Percentiles rank a stretch among this genome's conserved stretches.
These are phyloP conservation scores for Leucophenga montana DNA, from an alignment of 2,888 invertebrate genomes.

Conservation along the genomic window DNA sequence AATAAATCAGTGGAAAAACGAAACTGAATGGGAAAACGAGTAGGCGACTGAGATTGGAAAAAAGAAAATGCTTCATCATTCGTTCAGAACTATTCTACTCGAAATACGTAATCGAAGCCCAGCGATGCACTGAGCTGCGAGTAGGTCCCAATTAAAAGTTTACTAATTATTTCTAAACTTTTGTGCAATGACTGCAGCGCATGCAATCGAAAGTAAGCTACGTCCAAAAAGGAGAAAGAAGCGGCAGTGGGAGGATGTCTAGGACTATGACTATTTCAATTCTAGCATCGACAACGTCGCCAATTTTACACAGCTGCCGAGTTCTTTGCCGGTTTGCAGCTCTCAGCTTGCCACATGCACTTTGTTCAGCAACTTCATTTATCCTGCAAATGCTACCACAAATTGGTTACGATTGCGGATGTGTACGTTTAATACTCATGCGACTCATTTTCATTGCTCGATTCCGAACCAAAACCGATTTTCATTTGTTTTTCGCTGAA, in stretches of 20 bases:
- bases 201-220: constrained; percentile 47
- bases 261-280: too few relatives aligned
- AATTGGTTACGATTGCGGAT: constrained; percentile 49
- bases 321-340: too few relatives aligned
- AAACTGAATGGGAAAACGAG: background rate
- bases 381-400: constrained; percentile 39
- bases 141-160: constrained; percentile 65
- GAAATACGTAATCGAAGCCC: constrained; percentile 9
- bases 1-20: too few relatives aligned
- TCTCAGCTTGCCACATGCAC: background rate
- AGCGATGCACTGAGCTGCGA: constrained; percentile 22
- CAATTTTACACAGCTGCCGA: background rate
- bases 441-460: background rate
- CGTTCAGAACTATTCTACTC: background rate
- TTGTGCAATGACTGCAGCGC: constrained; percentile 59
- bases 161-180: constrained; percentile 66
- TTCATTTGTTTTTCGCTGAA: background rate
- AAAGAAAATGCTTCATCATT: background rate
- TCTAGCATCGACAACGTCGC: too few relatives aligned
- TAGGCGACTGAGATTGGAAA: background rate
- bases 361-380: constrained; percentile 10
- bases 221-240: too few relatives aligned
- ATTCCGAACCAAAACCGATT: background rate
- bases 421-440: constrained; percentile 24
- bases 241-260: too few relatives aligned